These are phyloP conservation scores for Carcharodon carcharias DNA, from an alignment of 2,797 vertebrate species.

Conservation along the genomic window DNA sequence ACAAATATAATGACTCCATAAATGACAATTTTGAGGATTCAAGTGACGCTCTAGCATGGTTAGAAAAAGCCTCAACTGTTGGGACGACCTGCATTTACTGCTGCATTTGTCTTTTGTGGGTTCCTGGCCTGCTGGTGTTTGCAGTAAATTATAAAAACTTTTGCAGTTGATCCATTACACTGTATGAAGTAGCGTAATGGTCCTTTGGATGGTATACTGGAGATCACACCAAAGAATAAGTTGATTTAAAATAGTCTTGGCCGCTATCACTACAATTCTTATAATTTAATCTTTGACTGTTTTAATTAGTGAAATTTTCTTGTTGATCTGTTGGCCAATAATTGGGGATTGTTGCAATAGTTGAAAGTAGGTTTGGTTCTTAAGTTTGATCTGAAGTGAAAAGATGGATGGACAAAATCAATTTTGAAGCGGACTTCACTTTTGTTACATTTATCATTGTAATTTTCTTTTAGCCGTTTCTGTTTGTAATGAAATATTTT, in stretches of 20 bases:
- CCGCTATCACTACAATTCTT: neutral
- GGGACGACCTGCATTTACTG: neutral
- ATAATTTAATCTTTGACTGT: neutral
- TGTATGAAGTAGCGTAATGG: neutral
- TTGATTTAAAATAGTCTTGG: neutral
- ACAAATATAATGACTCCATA: neutral
- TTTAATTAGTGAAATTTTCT: neutral
- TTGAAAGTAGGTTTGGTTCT: neutral
- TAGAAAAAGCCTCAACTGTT: neutral
- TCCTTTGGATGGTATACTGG: neutral
- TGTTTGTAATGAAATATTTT: slow-evolving; percentile 7
- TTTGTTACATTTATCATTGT: neutral
- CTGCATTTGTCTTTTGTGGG: neutral
- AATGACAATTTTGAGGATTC: neutral
- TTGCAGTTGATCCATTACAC: too few relatives aligned
- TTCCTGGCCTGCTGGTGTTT: neutral
- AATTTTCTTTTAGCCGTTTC: neutral
- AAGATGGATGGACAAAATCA: neutral
- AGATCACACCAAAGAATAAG: neutral
- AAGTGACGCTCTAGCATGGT: neutral
- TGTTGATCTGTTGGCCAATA: neutral
- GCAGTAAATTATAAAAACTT: neutral
- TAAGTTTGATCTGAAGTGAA: neutral
- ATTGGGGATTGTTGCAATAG: neutral
- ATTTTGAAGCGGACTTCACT: neutral